Evolutionary conservation across 2,888 invertebrate genomes (phyloP), one percentile per base, ranked within the genome.

Genomic region (Physocephala rufipes): DNA sequence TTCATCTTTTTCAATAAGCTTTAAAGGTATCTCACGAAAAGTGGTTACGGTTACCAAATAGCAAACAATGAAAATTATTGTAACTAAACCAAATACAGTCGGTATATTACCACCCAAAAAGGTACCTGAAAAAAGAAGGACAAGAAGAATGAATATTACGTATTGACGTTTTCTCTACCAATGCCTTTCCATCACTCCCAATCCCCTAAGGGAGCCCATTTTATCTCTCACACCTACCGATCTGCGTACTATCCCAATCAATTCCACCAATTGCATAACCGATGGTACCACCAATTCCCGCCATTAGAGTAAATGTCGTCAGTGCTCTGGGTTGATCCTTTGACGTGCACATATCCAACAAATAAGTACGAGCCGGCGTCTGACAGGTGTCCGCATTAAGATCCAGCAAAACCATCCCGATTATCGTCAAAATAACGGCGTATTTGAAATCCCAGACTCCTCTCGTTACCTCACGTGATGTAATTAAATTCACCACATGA

Each of bases 361-460:
- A 82, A 80, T 90, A 90, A 9, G 91, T 89, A 74, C 91, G 84
- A 1, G 90, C 87, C 0, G 91, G 91, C 55, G 90, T 90, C 80
- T 91, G 91, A 75, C 90, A 90, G 1, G 90, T 90, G 79, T 91
- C 91, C 21, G 90, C 90, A 82, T 90, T 88, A 77, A 90, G 90
- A 78, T 91, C 91, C 73, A 91, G 78, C 69, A 91, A 77, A 1
- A 90, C 88, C 67, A 90, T 89, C 21, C 90, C 91, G 5, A 90
- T 74, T 13, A 91, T 88, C 0, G 90, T 90, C 53, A 91, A 84
- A 62, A 88, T 82, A 1, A 87, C 84, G n/a, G 88, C 88, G 72
- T 73, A 84, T 73, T 85, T 82, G 59, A 77, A 82, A 71, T 85
- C 77, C 16, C 76, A 75, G n/a, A n/a, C n/a, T n/a, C n/a, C n/a